phyloP scores from a whole-genome alignment of 2,113 vertebrate genomes.

The Xiphophorus couchianus region DNA sequence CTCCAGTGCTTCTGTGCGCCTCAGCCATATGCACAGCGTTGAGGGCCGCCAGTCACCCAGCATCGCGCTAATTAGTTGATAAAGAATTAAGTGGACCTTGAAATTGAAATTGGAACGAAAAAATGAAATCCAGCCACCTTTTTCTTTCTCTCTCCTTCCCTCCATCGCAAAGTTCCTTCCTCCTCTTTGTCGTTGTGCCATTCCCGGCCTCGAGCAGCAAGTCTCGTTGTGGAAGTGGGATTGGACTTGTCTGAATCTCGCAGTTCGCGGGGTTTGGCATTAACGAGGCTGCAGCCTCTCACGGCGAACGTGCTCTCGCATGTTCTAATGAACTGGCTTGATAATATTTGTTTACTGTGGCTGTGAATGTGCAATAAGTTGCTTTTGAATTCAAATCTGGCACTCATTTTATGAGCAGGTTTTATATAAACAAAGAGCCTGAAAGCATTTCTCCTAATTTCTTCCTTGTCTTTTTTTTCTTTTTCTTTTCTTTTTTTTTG shows the following conservation, averaged over 20 bases:
- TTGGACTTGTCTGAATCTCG: slow-evolving; percentile 41
- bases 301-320: slow-evolving; percentile 29
- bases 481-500: slow-evolving; percentile 28
- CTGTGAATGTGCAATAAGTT: slow-evolving; percentile 24
- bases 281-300: slow-evolving; percentile 30
- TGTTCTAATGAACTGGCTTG: slow-evolving; percentile 52
- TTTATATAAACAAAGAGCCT: not conserved
- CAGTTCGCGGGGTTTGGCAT: slow-evolving; percentile 7
- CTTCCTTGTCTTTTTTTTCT: slow-evolving; percentile 25
- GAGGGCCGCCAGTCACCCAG: slow-evolving; percentile 92
- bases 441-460: slow-evolving; percentile 12
- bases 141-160: slow-evolving; percentile 41
- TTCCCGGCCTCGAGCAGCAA: slow-evolving; percentile 47
- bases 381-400: slow-evolving; percentile 10
- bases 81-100: slow-evolving; percentile 98
- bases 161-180: slow-evolving; percentile 54
- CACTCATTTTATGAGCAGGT: slow-evolving; percentile 8
- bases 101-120: slow-evolving; percentile 94
- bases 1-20: slow-evolving; percentile 89
- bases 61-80: slow-evolving; percentile 94
- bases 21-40: slow-evolving; percentile 91
- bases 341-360: slow-evolving; percentile 42
- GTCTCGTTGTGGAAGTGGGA: slow-evolving; percentile 43
- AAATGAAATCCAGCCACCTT: slow-evolving; percentile 75
- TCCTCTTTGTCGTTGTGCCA: slow-evolving; percentile 43